Conservation (phyloP, 2,113 vertebrate species). For the Myotis lucifugus region DNA sequence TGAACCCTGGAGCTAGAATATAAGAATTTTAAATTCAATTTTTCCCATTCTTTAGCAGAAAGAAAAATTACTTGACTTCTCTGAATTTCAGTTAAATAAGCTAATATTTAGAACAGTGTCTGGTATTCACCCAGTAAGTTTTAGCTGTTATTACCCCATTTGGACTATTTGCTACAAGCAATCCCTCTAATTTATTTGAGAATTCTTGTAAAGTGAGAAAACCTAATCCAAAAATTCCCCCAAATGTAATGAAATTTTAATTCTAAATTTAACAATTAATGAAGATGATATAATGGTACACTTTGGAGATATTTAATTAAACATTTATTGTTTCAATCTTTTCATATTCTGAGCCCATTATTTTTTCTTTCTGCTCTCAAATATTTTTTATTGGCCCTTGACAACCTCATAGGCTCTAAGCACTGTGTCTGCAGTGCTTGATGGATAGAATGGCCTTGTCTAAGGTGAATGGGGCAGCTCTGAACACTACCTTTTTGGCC, state of each 20-base stretch:
- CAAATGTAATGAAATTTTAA: slow-evolving; percentile 61
- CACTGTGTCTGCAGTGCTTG: not conserved
- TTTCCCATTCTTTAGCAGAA: not conserved
- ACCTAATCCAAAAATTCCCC: slow-evolving; percentile 40
- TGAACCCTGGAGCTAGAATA: not conserved
- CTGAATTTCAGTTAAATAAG: slow-evolving; percentile 44
- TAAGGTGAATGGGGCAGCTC: not conserved
- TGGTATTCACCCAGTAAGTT: not conserved
- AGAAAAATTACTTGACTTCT: slow-evolving; percentile 24
- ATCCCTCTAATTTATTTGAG: slow-evolving; percentile 42
- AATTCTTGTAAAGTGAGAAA: slow-evolving; percentile 47
- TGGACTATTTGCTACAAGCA: slow-evolving; percentile 14
- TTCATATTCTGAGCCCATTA: not conserved
- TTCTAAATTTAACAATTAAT: slow-evolving; percentile 68
- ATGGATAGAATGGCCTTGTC: not conserved
- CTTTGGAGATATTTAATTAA: slow-evolving; percentile 65
- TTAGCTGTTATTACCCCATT: slow-evolving; percentile 14
- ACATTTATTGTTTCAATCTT: slow-evolving; percentile 51
- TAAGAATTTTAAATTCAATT: not conserved
- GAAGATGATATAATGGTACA: slow-evolving; percentile 51
- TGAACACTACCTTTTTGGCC: not conserved
- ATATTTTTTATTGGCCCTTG: slow-evolving; percentile 13
- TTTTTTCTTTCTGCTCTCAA: not conserved
- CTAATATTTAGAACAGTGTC: slow-evolving; percentile 28
- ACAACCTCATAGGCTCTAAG: not conserved